These are phyloP conservation scores for Dipodomys spectabilis DNA, from an alignment of 2,113 vertebrate genomes.

Conservation along the genomic window DNA sequence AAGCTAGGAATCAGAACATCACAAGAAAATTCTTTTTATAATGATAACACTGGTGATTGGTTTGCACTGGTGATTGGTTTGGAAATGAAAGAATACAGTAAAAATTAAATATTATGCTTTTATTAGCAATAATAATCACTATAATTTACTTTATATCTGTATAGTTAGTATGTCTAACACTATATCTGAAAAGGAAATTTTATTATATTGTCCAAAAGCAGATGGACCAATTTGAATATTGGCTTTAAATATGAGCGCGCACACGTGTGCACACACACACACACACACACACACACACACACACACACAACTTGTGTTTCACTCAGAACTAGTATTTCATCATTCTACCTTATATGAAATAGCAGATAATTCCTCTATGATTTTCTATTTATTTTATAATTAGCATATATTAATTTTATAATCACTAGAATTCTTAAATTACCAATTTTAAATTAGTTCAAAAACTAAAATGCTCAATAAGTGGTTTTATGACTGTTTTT, in stretches of 20 bases:
- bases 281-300: background rate
- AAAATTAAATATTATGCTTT: constrained; percentile 36
- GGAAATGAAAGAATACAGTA: constrained; percentile 29
- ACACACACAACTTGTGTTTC: background rate
- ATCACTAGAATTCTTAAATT: constrained; percentile 18
- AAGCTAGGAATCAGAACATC: background rate
- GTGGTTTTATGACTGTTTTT: constrained; percentile 14
- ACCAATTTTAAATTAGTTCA: background rate
- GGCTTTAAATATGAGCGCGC: background rate
- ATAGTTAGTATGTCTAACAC: background rate
- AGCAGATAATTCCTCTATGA: background rate
- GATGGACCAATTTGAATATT: constrained; percentile 26
- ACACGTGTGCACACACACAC: too few relatives aligned
- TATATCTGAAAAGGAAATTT: background rate
- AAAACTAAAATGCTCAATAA: background rate
- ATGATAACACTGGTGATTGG: too few relatives aligned
- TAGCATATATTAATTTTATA: background rate
- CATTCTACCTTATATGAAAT: background rate
- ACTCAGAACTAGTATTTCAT: background rate
- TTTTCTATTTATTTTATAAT: background rate
- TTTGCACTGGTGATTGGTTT: background rate
- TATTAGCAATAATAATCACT: constrained; percentile 26
- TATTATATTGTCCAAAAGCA: background rate
- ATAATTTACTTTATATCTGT: constrained; percentile 2
- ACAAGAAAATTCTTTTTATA: too few relatives aligned